Evolutionary conservation across 2,113 vertebrate genomes (phyloP).

Genomic region (Indicator indicator): DNA sequence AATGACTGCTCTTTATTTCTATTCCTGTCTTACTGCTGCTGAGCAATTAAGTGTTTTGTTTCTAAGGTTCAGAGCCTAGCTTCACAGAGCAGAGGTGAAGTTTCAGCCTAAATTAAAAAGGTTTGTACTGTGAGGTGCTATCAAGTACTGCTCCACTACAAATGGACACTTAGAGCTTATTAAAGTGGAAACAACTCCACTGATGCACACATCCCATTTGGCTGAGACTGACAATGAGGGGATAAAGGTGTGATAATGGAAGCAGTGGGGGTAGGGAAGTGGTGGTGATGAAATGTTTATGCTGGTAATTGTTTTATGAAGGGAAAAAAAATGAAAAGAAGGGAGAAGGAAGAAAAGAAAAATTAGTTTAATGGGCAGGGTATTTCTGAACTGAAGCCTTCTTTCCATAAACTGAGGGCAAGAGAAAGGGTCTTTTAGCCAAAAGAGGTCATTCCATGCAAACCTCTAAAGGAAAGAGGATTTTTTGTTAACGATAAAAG

Average conservation of each 20-base stretch:
- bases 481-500: slow-evolving; percentile 79
- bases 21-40: background rate
- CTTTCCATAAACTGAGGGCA: background rate
- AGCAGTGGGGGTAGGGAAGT: background rate
- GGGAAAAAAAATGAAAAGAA: background rate
- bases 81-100: slow-evolving; percentile 14
- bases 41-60: slow-evolving; percentile 34
- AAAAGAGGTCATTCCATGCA: slow-evolving; percentile 41
- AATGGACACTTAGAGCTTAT: slow-evolving; percentile 46
- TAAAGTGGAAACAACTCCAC: slow-evolving; percentile 33
- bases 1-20: background rate
- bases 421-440: background rate
- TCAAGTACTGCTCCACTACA: background rate
- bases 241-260: background rate
- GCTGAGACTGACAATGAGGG: background rate
- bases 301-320: slow-evolving; percentile 7
- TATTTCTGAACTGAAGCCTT: slow-evolving; percentile 21
- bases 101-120: slow-evolving; percentile 23
- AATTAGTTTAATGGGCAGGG: background rate
- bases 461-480: slow-evolving; percentile 61
- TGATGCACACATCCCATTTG: slow-evolving; percentile 2
- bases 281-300: background rate
- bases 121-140: slow-evolving; percentile 14
- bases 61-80: slow-evolving; percentile 26
- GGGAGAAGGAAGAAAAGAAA: background rate